Evolutionary conservation across 2,113 vertebrate species (phyloP).

Genomic region (Cinclus mexicanus): DNA sequence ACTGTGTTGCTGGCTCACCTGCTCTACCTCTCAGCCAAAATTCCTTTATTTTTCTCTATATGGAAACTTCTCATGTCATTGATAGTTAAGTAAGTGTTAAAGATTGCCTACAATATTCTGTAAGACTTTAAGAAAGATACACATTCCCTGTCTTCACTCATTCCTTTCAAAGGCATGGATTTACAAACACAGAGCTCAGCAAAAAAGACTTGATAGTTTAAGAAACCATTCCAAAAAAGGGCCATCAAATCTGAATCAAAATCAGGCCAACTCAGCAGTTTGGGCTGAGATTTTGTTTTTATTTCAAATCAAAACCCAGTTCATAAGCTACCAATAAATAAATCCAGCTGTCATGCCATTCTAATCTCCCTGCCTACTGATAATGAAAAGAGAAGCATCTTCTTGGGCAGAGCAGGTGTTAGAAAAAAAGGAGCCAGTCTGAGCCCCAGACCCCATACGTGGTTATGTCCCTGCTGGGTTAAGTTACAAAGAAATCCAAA

Average conservation of each 20-base stretch:
- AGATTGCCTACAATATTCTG: neutral
- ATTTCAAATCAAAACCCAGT: neutral
- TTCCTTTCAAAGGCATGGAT: neutral
- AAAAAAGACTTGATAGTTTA: neutral
- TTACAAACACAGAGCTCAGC: neutral
- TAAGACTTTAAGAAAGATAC: neutral
- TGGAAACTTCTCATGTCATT: neutral
- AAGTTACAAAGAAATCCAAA: constrained; percentile 51
- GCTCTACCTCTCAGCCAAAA: neutral
- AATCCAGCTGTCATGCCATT: neutral
- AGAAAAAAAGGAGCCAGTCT: neutral
- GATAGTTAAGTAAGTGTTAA: neutral
- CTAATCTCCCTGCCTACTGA: neutral
- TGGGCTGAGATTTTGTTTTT: neutral
- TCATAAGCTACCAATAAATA: neutral
- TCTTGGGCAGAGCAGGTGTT: constrained; percentile 43
- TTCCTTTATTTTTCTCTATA: neutral
- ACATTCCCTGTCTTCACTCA: neutral
- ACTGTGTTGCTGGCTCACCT: neutral
- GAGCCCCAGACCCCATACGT: neutral
- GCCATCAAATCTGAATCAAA: neutral
- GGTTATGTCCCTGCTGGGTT: neutral
- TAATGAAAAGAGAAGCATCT: constrained; percentile 3
- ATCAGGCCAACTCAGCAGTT: neutral
- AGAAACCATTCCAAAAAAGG: neutral